phyloP scores from a whole-genome alignment of 2,113 vertebrate genomes.

The Pterophyllum scalare region DNA sequence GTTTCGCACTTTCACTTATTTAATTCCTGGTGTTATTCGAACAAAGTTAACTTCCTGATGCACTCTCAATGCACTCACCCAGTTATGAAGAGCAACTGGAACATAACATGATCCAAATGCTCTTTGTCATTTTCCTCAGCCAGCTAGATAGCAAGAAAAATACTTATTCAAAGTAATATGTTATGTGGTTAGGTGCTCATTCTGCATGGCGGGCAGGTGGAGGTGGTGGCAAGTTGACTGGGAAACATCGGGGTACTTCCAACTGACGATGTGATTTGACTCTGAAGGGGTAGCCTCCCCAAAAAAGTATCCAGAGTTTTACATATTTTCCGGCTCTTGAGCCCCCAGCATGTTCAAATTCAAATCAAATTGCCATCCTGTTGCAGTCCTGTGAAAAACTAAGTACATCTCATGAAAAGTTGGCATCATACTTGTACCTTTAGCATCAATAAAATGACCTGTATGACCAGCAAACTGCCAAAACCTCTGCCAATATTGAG shows the following conservation, averaged over 20 bases:
- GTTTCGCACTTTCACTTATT: too few species aligned
- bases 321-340: neutral
- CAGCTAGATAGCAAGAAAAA: neutral
- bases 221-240: neutral
- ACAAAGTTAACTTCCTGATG: too few species aligned
- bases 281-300: neutral
- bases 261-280: neutral
- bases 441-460: neutral
- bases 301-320: neutral
- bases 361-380: neutral
- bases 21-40: too few species aligned
- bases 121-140: neutral
- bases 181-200: neutral
- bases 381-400: neutral
- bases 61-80: too few species aligned
- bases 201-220: neutral
- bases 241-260: neutral
- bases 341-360: neutral
- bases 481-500: too few species aligned
- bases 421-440: neutral
- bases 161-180: neutral
- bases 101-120: neutral
- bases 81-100: too few species aligned
- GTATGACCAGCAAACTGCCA: neutral
- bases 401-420: neutral